phyloP scores from a whole-genome alignment of 2,113 vertebrate species.

The Chelonoidis abingdonii region DNA sequence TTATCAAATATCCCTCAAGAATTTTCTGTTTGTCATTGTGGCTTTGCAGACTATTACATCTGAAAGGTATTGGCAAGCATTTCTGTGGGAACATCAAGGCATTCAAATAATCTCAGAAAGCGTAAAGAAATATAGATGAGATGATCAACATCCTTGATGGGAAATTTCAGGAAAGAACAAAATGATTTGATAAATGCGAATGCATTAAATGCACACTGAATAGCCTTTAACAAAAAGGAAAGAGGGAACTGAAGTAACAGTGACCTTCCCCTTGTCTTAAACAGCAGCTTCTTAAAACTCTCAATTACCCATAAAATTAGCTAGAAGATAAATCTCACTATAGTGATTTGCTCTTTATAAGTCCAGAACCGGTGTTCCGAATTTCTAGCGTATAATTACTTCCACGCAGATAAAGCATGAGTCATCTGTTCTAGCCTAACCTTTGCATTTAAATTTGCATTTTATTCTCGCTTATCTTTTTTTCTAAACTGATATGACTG shows the following conservation, averaged over 20 bases:
- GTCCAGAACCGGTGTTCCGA: slow-evolving; percentile 58
- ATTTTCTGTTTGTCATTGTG: slow-evolving; percentile 48
- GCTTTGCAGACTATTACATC: slow-evolving; percentile 51
- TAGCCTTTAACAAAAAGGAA: not conserved
- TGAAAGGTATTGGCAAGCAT: slow-evolving; percentile 41
- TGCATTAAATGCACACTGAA: not conserved
- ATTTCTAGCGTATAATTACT: slow-evolving; percentile 72
- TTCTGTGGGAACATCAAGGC: slow-evolving; percentile 45
- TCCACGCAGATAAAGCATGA: slow-evolving; percentile 66
- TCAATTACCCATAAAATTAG: slow-evolving; percentile 59
- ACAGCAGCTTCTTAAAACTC: slow-evolving; percentile 45
- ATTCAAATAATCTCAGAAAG: slow-evolving; percentile 36
- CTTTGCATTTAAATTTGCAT: slow-evolving; percentile 75
- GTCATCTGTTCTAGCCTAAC: slow-evolving; percentile 66
- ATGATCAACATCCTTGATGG: slow-evolving; percentile 1
- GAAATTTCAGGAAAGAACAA: slow-evolving; percentile 15
- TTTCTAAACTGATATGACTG: slow-evolving; percentile 64
- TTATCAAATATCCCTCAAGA: slow-evolving; percentile 59
- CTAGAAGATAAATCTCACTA: slow-evolving; percentile 63
- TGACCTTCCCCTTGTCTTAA: slow-evolving; percentile 50
- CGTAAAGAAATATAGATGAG: slow-evolving; percentile 39
- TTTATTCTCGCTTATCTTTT: slow-evolving; percentile 70
- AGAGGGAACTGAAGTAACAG: slow-evolving; percentile 20
- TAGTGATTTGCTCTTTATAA: slow-evolving; percentile 69
- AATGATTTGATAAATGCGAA: slow-evolving; percentile 28